Evolutionary conservation across 2,888 invertebrate species (phyloP), one percentile per base, ranked within the genome.

Genomic region (Cryptocephalus primarius): DNA sequence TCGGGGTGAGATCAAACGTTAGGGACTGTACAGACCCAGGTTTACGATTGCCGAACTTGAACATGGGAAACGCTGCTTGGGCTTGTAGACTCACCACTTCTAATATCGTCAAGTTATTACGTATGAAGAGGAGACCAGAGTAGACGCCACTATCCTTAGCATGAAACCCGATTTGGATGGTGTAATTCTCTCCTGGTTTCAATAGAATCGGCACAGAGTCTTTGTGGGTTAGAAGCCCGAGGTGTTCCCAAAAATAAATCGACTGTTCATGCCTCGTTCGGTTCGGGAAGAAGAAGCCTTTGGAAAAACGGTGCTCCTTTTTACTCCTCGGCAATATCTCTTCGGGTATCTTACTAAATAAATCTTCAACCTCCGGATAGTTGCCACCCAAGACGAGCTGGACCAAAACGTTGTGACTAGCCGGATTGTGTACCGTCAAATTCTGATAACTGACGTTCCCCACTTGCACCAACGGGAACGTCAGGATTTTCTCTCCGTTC

Each of bases 91-190:
- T 80, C 31, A 94, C 75, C 2, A 85, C 82, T 70, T 97, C 96
- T 62, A 95, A 69, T 34, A 92, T 81, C 0, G 96, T 97, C 62
- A 97, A 73, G 69, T 97, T 97, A 69, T 96, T 97, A 59, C 95
- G 84, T 67, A 81, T 65, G 55, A 77, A 75, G 9, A 80, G 63
- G 48, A 74, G 66, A 1, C 77, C 72, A 39, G 75, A 69, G 57
- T 75, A 71, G 13, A 71, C 58, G 32, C 64, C 65, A 4, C 75
- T 56, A 46, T 65, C 64, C 33, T 61, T 55, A 14, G 77, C 77
- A 53, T 67, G 59, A 64, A 78, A 78, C 22, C 66, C 71, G 6
- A 80, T 58, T 44, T 63, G 62, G 6, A 78, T 60, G 47, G 73
- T 74, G 32, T 73, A 57, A 59, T 72, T 72, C 11, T 75, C 76